Base-by-base conservation (phyloP, 2,113 vertebrate species). In the Ranitomeya variabilis region DNA sequence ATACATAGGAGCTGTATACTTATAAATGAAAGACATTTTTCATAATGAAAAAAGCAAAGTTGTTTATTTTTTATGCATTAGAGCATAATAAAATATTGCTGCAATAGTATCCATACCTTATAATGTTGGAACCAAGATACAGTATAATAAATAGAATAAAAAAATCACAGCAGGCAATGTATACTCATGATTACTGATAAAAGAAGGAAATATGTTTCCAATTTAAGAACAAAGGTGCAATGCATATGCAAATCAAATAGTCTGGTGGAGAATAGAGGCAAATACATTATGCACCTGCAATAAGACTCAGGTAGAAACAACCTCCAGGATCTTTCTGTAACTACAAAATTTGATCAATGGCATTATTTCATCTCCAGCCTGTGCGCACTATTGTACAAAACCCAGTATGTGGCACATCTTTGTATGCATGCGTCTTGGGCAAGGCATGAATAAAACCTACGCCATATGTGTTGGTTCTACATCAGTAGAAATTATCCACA, bases 401-500 rank as follows among this genome's bases (percentile, higher is more conserved):
- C 80, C n/a, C 86, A 87, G 86, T 80, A 69, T 80, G 86, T 69
- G 78, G 86, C 64, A 16, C 83, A 78, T 85, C 87, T 79, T 67
- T 84, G 62, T 85, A 79, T 78, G 73, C 73, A 78, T 57, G 82
- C 73, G 55, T 89, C 81, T 83, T 85, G 73, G 87, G 59, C 74
- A 67, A 79, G 73, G 62, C 73, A 66, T 89, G 74, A 76, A 89
- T 78, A 84, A 77, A 89, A 55, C 12, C 60, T 76, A 79, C 73
- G 76, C 87, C 87, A 89, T 89, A 89, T 89, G 86, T 80, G 87
- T 83, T 85, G 87, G 87, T 89, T 89, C 87, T 89, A 89, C 87
- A 89, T 89, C 87, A 89, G 87, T 89, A 85, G 87, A 89, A 89
- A 85, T 89, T 89, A 89, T 85, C 87, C 87, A 89, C 87, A 78